Base-by-base conservation (phyloP, 2,113 vertebrate species). In the Thomomys bottae region DNA sequence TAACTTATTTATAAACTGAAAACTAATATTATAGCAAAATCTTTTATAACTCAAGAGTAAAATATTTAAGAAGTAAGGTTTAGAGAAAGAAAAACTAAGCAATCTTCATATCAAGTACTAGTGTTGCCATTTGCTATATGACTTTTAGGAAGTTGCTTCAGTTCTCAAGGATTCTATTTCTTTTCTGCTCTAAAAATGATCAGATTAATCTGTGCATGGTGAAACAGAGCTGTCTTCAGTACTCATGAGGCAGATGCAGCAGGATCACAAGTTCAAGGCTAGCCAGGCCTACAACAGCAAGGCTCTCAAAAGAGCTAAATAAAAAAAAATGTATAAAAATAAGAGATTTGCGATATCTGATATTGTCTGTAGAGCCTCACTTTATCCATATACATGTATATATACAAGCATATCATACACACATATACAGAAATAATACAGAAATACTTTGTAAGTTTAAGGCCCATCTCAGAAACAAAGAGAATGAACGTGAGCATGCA, bases 1-100 rank as follows among this genome's bases (percentile, higher is more conserved):
- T 38, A 93, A 90, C 75, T 81, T 95, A 90, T 89, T 92, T 92
- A 95, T 26, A 93, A 89, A 92, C 61, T 67, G 45, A 93, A 90
- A 92, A 66, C 30, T 23, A 93, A 89, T 66, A 86, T 23, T 57
- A 73, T 8, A 92, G 28, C 79, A 34, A 89, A 85, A 90, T 77
- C 63, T 92, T 87, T 92, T 89, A 80, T 86, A 71, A 75, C 59
- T 93, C 32, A 76, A 82, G n/a, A 85, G 91, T 88, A 30, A 88
- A 91, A 61, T 93, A 84, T 72, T 94, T 88, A 93, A 94, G 28
- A 94, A 94, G 94, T 73, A 84, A 80, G 63, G 64, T 89, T 80
- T 71, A 80, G 32, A 14, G 28, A 81, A 92, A 96, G 54, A 91
- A 89, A 80, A 68, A 63, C 83, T 79, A 72, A 67, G 45, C 67